Evolutionary conservation across 2,888 invertebrate genomes (phyloP).

Genomic region (Pollenia angustigena): DNA sequence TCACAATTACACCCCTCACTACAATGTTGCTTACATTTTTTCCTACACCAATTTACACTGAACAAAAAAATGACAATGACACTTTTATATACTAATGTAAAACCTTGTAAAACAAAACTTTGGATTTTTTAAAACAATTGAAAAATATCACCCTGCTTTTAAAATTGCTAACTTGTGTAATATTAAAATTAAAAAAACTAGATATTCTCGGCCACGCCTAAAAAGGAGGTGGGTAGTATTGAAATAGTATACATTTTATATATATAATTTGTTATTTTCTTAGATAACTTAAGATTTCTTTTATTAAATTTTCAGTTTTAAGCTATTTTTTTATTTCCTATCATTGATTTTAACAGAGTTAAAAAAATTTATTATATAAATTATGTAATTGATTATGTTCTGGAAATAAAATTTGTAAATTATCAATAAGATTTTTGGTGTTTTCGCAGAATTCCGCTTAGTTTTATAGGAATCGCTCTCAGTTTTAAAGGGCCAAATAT

Average conservation of each 20-base stretch:
- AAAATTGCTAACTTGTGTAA: slow-evolving; percentile 71
- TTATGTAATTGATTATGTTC: too few species aligned
- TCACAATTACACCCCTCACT: slow-evolving; percentile 11
- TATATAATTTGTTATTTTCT: slow-evolving; percentile 12
- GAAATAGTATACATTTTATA: slow-evolving; percentile 21
- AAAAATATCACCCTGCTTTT: slow-evolving; percentile 21
- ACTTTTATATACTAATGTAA: slow-evolving; percentile 11
- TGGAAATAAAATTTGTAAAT: too few species aligned
- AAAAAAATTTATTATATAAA: too few species aligned
- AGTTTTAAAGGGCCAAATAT: too few species aligned
- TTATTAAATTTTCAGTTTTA: neutral
- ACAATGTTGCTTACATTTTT: slow-evolving; percentile 12
- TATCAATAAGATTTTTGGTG: too few species aligned
- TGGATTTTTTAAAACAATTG: slow-evolving; percentile 24
- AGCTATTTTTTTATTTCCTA: neutral
- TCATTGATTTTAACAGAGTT: too few species aligned
- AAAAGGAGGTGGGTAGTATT: slow-evolving; percentile 83
- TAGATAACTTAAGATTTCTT: slow-evolving; percentile 13
- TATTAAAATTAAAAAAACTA: slow-evolving; percentile 76
- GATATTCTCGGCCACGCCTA: slow-evolving; percentile 84
- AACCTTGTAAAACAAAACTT: slow-evolving; percentile 20
- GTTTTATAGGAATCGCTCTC: too few species aligned
- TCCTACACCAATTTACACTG: slow-evolving; percentile 35
- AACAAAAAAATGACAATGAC: slow-evolving; percentile 31
- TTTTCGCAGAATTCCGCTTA: too few species aligned